A percentile compares a stretch with the other conserved stretches of the same genome.
Conservation (phyloP, 2,113 vertebrate species). For the Catharus minimus region DNA sequence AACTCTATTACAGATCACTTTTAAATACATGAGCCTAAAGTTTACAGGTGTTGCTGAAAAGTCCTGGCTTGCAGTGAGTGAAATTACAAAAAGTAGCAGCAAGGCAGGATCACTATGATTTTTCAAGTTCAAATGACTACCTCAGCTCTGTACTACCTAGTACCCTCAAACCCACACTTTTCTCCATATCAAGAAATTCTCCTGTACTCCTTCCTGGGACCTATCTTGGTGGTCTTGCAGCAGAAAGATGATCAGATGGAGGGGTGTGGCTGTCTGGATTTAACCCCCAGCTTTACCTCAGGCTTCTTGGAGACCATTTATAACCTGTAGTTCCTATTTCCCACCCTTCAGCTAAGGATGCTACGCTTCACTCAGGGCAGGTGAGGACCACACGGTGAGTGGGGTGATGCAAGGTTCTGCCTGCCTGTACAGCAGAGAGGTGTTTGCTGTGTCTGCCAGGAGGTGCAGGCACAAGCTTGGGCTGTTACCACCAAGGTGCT, state of each 20-base stretch:
- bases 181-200: background rate
- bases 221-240: background rate
- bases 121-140: background rate
- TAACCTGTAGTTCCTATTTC: background rate
- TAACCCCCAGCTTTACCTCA: background rate
- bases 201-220: background rate
- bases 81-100: background rate
- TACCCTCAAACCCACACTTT: background rate
- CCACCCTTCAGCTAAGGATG: background rate
- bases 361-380: fast-evolving
- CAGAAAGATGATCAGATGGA: background rate
- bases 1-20: background rate
- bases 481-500: background rate
- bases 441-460: background rate
- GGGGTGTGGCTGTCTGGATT: background rate
- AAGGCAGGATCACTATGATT: background rate
- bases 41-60: background rate
- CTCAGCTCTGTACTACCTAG: background rate
- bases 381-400: fast-evolving
- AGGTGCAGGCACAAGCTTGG: background rate
- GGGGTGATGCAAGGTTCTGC: background rate
- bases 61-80: background rate
- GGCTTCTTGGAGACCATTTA: background rate
- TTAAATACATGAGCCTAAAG: background rate
- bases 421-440: background rate